Base-by-base conservation (phyloP, 2,888 invertebrate genomes). In the Tiphia femorata region DNA sequence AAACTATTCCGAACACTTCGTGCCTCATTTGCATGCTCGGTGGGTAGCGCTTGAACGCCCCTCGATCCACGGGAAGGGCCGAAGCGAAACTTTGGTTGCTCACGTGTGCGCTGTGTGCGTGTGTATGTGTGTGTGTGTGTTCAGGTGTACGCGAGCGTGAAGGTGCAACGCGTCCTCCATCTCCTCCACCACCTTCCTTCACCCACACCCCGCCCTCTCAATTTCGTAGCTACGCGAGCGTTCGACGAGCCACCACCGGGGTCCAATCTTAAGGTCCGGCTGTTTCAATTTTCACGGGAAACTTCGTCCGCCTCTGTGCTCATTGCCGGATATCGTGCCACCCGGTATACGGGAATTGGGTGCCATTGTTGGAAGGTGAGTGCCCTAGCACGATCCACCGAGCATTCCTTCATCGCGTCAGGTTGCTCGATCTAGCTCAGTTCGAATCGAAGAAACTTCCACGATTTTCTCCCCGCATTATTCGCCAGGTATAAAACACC, bases 21-120 rank as follows among this genome's bases (percentile, higher is more conserved):
- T 62, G 59, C 59, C 64, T 72, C 67, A 65, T 73, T 74, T 73
- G 64, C 72, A 74, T 64, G 69, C 58, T n/a, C 61, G 62, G 62
- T 50, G 52, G 46, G 52, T 35, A 48, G 40, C 49, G 42, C 8
- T 40, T 42, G 35, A 19, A 21, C 53, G 48, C 25, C 2, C 20
- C 38, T 38, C 19, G 20, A 38, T 19, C 19, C 19, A 40, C 23
- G 27, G 49, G 12, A 43, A 50, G 41, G 41, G 40, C 14, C 41
- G 17, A 35, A 33, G 42, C 47, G 44, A 42, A 30, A 27, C 42
- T 47, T 17, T 48, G 49, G 35, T 10, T n/a, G n/a, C n/a, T n/a
- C n/a, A n/a, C n/a, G n/a, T n/a, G n/a, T n/a, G n/a, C n/a, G n/a
- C n/a, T n/a, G n/a, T n/a, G n/a, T n/a, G n/a, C n/a, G n/a, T n/a